Base-by-base conservation (phyloP, 2,113 vertebrate genomes). In the Pheucticus melanocephalus region DNA sequence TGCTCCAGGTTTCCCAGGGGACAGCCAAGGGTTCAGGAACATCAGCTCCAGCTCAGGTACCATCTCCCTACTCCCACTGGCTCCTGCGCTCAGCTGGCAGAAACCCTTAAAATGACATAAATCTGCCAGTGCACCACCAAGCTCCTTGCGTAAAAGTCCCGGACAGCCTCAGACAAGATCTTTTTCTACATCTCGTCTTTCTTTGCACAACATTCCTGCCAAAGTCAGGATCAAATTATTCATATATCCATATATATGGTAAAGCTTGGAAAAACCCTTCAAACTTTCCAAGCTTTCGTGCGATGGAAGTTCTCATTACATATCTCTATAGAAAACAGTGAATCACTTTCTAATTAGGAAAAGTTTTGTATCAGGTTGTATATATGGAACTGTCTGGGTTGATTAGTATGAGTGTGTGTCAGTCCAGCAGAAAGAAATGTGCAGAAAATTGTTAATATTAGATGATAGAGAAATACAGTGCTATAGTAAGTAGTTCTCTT, bases 51-150 rank as follows among this genome's bases (percentile, higher is more conserved):
- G 40, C 37, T 83, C 21, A 2, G 31, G 56, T 82, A 19, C 42
- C 44, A 19, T 45, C 23, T 82, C 51, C 25, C 31, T 2, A 0
- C 0, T 1, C 20, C 15, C 0, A 0, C 68, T 69, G 60, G 11
- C 37, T 79, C 51, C 59, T 0, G 0, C 2, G 0, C 7, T 64
- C 69, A 2, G 1, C 64, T 51, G 31, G 68, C 10, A 5, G 72
- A 53, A 92, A 35, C 57, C 35, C 18, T 86, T 28, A 37, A 57
- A 66, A 33, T 30, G 35, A 15, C 64, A 35, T 50, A 51, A 59
- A 90, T 54, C 47, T 86, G 40, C n/a, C 59, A 25, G 20, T 35
- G 17, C 64, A 48, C 28, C 2, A 2, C 12, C 0, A 0, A 33
- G 11, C 8, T 88, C 56, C 54, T 44, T 54, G 12, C 33, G 21